These are phyloP conservation scores for Pseudolycoriella hygida DNA, from an alignment of 2,888 invertebrate genomes.

Conservation along the genomic window DNA sequence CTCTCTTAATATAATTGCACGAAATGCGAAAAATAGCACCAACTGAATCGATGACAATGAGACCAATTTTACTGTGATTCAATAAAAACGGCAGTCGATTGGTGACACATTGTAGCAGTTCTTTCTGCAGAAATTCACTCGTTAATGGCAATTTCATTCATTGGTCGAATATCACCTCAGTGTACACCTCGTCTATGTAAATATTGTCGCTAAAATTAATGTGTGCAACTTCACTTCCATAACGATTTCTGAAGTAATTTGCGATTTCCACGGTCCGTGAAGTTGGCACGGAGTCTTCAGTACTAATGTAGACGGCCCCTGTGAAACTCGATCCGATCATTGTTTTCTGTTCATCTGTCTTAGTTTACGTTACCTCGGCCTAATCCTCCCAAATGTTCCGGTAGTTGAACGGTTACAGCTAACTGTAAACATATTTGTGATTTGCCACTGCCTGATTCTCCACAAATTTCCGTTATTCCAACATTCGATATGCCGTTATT, in stretches of 20 bases:
- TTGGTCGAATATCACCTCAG: neutral
- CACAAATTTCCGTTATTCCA: conserved; percentile 57
- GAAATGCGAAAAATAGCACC: conserved; percentile 47
- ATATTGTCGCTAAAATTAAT: neutral
- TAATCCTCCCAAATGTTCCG: conserved; percentile 32
- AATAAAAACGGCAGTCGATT: conserved; percentile 36
- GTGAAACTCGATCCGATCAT: conserved; percentile 16
- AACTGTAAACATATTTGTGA: conserved; percentile 58
- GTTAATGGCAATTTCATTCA: too few relatives aligned
- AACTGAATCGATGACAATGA: conserved; percentile 56
- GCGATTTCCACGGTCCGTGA: conserved; percentile 41
- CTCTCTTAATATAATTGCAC: conserved; percentile 31
- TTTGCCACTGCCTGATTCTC: conserved; percentile 55
- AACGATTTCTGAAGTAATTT: conserved; percentile 19
- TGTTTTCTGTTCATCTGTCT: neutral
- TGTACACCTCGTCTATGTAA: neutral
- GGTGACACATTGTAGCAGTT: conserved; percentile 35
- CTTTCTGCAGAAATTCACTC: conserved; percentile 26
- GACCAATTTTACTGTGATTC: conserved; percentile 32
- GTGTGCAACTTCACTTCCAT: neutral
- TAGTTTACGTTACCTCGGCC: conserved; percentile 25
- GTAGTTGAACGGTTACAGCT: conserved; percentile 44
- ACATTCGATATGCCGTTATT: conserved; percentile 44
- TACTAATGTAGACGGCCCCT: conserved; percentile 50
- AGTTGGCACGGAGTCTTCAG: conserved; percentile 55